A percentile compares a stretch with the other conserved stretches of the same genome.
Evolutionary conservation across 2,797 vertebrate species (phyloP).

Genomic region (Microctenopoma stevenorrisi): DNA sequence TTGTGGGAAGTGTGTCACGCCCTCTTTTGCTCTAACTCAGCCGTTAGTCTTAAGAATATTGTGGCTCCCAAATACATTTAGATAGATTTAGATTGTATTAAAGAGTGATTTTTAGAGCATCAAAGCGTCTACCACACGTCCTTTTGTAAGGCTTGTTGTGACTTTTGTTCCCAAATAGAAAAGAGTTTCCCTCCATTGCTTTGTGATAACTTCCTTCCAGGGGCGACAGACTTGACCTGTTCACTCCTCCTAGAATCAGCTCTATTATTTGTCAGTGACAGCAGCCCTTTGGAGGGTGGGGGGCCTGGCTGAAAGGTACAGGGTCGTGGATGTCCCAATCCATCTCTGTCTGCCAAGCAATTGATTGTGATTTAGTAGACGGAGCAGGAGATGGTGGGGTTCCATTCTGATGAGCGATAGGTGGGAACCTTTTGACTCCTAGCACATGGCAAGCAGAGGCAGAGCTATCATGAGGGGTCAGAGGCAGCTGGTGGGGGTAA

Average conservation of each 20-base stretch:
- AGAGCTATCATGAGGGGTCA: constrained; percentile 78
- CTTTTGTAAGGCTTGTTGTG: constrained; percentile 63
- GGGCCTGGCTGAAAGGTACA: constrained; percentile 67
- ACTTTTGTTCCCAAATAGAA: constrained; percentile 63
- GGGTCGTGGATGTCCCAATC: constrained; percentile 80
- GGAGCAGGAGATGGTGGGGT: constrained; percentile 66
- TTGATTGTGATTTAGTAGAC: constrained; percentile 79
- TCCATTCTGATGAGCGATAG: constrained; percentile 83
- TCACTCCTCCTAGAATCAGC: constrained; percentile 68
- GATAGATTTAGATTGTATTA: constrained; percentile 24
- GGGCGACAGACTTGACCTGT: constrained; percentile 78
- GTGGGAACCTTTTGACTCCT: constrained; percentile 77
- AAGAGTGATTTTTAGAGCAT: constrained; percentile 14
- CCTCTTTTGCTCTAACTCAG: too few species aligned
- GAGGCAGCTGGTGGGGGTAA: constrained; percentile 82
- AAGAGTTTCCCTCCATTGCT: constrained; percentile 68
- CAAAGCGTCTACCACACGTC: constrained; percentile 28
- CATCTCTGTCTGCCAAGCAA: constrained; percentile 82
- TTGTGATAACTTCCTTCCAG: constrained; percentile 79
- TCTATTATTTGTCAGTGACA: constrained; percentile 81
- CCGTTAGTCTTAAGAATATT: background rate
- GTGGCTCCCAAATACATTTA: constrained; percentile 12
- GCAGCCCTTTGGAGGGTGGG: constrained; percentile 70
- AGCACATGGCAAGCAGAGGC: constrained; percentile 80
- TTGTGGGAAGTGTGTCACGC: background rate